These are phyloP conservation scores for Halcyon leucocephala DNA, from an alignment of 2,797 vertebrate genomes.

Conservation along the genomic window DNA sequence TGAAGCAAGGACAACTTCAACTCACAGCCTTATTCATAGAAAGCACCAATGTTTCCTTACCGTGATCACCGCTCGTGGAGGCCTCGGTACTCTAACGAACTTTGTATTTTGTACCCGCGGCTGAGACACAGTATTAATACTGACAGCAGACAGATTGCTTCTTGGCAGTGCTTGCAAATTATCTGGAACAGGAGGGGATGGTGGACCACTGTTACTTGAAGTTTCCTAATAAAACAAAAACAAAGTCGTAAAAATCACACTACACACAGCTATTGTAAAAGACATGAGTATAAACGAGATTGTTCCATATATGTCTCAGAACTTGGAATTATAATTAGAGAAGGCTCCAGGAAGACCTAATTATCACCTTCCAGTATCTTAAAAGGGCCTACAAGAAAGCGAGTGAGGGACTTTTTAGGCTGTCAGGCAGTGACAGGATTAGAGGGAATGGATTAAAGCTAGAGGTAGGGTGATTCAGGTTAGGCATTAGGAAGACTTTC, in stretches of 20 bases:
- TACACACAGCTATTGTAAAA: not conserved
- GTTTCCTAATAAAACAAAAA: constrained; percentile 78
- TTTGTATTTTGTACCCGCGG: constrained; percentile 83
- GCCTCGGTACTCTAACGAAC: constrained; percentile 84
- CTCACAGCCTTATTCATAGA: not conserved
- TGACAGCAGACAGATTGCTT: constrained; percentile 86
- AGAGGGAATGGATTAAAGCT: too few relatives aligned
- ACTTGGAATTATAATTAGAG: not conserved
- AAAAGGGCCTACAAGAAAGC: too few relatives aligned
- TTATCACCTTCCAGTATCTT: too few relatives aligned
- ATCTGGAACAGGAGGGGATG: constrained; percentile 83
- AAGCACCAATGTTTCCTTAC: constrained; percentile 77
- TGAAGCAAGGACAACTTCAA: not conserved
- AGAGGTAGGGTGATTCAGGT: too few relatives aligned
- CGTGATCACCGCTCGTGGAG: constrained; percentile 88
- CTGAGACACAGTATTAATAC: constrained; percentile 86
- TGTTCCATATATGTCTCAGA: not conserved
- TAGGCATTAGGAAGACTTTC: too few relatives aligned
- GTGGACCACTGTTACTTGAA: constrained; percentile 84
- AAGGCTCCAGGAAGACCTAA: too few relatives aligned
- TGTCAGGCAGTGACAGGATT: too few relatives aligned
- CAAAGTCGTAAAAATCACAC: not conserved
- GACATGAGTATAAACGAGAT: not conserved
- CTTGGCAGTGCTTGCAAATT: constrained; percentile 79
- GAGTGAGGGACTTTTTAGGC: too few relatives aligned